A percentile compares a stretch with the other conserved stretches of the same genome.
Evolutionary conservation across 2,888 invertebrate species (phyloP).

Genomic region (Dicycla oo): DNA sequence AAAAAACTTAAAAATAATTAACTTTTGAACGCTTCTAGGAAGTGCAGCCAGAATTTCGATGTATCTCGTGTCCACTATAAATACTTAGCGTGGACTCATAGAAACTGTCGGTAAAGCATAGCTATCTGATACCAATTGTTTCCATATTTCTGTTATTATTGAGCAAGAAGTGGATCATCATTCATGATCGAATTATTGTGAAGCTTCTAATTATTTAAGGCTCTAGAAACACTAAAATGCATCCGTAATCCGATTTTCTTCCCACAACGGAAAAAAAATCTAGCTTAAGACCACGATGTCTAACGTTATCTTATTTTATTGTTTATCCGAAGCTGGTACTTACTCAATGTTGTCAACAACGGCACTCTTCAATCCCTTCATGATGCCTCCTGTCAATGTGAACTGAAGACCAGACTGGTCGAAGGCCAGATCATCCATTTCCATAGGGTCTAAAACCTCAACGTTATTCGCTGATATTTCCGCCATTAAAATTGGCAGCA

Average conservation of each 20-base stretch:
- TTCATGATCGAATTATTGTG: not conserved
- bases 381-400: constrained; percentile 55
- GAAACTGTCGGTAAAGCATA: not conserved
- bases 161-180: not conserved
- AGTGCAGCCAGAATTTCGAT: not conserved
- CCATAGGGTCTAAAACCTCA: constrained; percentile 68
- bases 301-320: not conserved
- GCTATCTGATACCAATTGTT: not conserved
- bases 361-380: constrained; percentile 62
- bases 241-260: not conserved
- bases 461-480: constrained; percentile 68
- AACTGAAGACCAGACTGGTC: constrained; percentile 70
- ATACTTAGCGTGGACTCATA: not conserved
- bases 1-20: not conserved
- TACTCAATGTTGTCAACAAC: constrained; percentile 55
- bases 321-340: constrained; percentile 15
- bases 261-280: no score
- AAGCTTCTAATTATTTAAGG: not conserved
- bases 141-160: not conserved
- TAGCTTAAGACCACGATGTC: not conserved
- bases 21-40: not conserved
- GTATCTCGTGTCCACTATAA: not conserved
- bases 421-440: constrained; percentile 64
- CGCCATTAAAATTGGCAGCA: constrained; percentile 61
- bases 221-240: not conserved